phyloP scores from a whole-genome alignment of 2,797 vertebrate species.

The Myiotriccus ornatus region DNA sequence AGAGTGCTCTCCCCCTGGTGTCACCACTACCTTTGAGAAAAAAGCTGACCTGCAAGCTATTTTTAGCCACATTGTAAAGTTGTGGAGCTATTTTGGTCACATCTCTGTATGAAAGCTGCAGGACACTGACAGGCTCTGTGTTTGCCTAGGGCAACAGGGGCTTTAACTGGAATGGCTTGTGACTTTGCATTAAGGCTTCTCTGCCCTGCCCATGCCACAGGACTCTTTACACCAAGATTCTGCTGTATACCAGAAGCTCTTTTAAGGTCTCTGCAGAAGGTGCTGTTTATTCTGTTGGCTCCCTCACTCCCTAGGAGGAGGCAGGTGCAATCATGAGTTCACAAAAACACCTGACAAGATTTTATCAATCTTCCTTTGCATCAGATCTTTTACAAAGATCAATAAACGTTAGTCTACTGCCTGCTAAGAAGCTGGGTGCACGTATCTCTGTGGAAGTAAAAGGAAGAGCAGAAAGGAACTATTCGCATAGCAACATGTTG shows the following conservation, averaged over 20 bases:
- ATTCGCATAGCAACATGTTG: not conserved
- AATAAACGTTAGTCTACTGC: not conserved
- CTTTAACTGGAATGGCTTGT: not conserved
- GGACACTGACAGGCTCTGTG: conserved; percentile 22
- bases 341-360: not conserved
- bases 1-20: not conserved
- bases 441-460: not conserved
- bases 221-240: not conserved
- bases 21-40: conserved; percentile 31
- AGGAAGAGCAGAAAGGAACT: not conserved
- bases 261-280: not conserved
- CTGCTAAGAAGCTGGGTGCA: not conserved
- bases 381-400: not conserved
- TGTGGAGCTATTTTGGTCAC: conserved; percentile 59
- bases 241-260: not conserved
- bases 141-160: conserved; percentile 14
- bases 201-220: not conserved
- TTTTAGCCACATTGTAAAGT: conserved; percentile 44
- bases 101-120: conserved; percentile 22
- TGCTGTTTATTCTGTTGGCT: not conserved
- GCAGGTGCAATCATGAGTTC: not conserved
- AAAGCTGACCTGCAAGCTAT: conserved; percentile 60
- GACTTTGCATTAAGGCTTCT: not conserved
- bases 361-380: conserved; percentile 1
- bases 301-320: not conserved